These are phyloP conservation scores for Mastomys natalensis DNA, from an alignment of 2,113 vertebrate species.

Conservation along the genomic window DNA sequence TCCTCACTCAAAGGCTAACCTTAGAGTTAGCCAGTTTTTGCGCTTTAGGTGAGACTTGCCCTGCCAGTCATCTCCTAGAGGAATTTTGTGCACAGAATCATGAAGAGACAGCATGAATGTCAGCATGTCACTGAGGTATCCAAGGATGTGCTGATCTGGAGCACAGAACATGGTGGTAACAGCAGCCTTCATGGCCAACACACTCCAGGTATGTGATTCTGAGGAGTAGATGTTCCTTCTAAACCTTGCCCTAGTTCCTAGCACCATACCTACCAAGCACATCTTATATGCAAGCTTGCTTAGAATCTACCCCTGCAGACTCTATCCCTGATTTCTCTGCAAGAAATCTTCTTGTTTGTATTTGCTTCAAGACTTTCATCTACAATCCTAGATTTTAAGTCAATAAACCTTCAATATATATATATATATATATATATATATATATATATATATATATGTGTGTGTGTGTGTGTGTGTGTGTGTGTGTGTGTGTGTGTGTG, in stretches of 20 bases:
- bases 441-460: background rate
- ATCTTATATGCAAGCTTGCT: background rate
- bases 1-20: background rate
- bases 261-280: background rate
- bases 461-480: too few species aligned
- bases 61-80: background rate
- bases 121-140: background rate
- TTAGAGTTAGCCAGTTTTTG: background rate
- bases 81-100: background rate
- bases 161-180: background rate
- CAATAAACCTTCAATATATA: background rate
- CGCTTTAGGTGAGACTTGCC: background rate
- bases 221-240: background rate
- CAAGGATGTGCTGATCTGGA: background rate
- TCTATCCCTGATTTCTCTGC: background rate
- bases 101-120: background rate
- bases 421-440: background rate
- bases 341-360: background rate
- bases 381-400: background rate
- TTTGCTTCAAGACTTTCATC: background rate
- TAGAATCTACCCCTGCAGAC: too few species aligned
- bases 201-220: too few species aligned
- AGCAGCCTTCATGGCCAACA: background rate
- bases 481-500: too few species aligned
- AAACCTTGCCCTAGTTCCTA: background rate